Evolutionary conservation across 2,797 vertebrate species (phyloP).

Genomic region (Chloroceryle inda): DNA sequence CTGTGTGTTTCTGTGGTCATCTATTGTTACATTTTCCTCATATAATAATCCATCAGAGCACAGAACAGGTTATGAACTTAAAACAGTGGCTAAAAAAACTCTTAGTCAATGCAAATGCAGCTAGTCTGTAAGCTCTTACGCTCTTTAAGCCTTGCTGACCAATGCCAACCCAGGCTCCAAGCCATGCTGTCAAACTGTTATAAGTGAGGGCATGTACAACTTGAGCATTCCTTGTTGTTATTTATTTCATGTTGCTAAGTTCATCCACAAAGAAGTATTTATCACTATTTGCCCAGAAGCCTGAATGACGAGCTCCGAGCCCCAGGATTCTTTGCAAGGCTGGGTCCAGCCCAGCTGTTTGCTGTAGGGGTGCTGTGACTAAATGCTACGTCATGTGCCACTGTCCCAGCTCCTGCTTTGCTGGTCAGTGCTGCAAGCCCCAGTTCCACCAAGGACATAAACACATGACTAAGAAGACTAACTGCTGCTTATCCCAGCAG

Average conservation of each 20-base stretch:
- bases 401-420: background rate
- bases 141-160: background rate
- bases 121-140: background rate
- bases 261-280: background rate
- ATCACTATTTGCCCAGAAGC: background rate
- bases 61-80: background rate
- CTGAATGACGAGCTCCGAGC: background rate
- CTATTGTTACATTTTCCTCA: constrained; percentile 8
- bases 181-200: background rate
- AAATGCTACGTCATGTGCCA: background rate
- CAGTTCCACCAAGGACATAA: constrained; percentile 2
- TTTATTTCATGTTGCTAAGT: background rate
- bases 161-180: background rate
- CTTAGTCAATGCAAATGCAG: constrained; percentile 50
- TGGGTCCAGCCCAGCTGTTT: background rate
- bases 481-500: background rate
- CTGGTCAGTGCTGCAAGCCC: background rate
- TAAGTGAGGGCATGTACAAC: background rate
- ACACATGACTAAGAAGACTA: background rate
- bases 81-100: constrained; percentile 22
- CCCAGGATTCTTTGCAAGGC: background rate
- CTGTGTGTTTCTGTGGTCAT: constrained; percentile 13
- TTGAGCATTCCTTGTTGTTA: background rate
- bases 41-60: constrained; percentile 1
- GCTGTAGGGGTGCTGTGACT: background rate